Conservation (phyloP, 2,113 vertebrate genomes). For the Tichodroma muraria region DNA sequence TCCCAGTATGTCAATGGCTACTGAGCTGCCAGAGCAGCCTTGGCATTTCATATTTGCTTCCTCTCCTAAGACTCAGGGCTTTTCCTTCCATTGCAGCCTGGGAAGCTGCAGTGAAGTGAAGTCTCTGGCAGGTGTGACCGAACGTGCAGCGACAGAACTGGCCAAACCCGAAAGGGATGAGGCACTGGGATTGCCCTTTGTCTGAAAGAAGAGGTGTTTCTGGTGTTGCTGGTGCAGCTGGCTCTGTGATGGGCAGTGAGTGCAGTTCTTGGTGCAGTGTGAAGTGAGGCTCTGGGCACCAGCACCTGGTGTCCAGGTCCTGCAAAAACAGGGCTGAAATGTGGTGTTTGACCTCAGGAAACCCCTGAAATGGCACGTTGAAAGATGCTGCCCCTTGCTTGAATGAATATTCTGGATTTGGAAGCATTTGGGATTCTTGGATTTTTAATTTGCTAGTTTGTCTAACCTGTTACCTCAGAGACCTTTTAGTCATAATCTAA, state of each 20-base stretch:
- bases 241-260: background rate
- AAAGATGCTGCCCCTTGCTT: background rate
- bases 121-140: background rate
- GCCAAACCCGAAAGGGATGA: background rate
- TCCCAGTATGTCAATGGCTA: background rate
- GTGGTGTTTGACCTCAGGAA: background rate
- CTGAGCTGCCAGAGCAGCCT: background rate
- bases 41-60: slow-evolving; percentile 13
- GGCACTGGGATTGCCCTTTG: background rate
- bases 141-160: background rate
- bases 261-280: background rate
- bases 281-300: no score
- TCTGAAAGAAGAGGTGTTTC: background rate
- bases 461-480: background rate
- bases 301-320: no score
- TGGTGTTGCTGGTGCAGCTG: background rate
- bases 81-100: background rate
- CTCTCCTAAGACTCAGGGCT: background rate
- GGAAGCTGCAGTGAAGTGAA: background rate
- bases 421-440: background rate
- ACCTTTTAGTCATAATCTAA: background rate
- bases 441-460: background rate
- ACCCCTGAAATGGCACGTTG: background rate
- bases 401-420: background rate
- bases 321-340: background rate